Base-by-base conservation (phyloP, 2,888 invertebrate genomes). In the Papilio demoleus region DNA sequence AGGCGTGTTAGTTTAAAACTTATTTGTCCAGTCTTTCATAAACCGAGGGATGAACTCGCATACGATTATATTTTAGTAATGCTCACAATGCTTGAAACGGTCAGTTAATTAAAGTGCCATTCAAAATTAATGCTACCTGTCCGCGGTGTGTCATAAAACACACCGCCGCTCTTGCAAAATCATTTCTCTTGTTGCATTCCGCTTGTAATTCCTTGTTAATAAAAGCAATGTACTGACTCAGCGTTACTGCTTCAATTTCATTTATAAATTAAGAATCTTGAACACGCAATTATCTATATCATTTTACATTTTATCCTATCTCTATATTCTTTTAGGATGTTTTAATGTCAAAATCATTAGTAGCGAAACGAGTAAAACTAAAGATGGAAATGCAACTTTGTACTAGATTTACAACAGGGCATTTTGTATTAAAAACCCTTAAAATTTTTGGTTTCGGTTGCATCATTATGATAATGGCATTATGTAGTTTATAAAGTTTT, bases 91-190 rank as follows among this genome's bases (percentile, higher is more conserved):
- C 50, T 19, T 27, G 19, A 27, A 67, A 36, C 34, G 42, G 38
- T 38, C 36, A 27, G 60, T 61, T 67, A 67, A 67, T 67, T 67
- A 60, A 61, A 60, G 38, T 67, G 67, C 60, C 67, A 67, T 61
- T 67, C 60, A 67, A 61, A 50, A 61, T 61, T 60, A 67, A 53
- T 40, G 31, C 50, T 50, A 61, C 59, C 61, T 47, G 67, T 61
- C 67, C 19, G 40, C 50, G 31, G 38, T 14, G 50, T 61, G 50
- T 61, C 59, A 50, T 66, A 60, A 60, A 67, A 61, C 67, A 38
- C 31, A 47, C 24, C 47, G 34, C 11, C 34, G 22, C 34, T 59
- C 34, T 59, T 65, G 42, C n/a, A 11, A 66, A 67, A 31, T 50
- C 9, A 61, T 60, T 67, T 22, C 40, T 67, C 50, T 67, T 67